Evolutionary conservation across 2,888 invertebrate species (phyloP).

Genomic region (Antheraea assamensis): DNA sequence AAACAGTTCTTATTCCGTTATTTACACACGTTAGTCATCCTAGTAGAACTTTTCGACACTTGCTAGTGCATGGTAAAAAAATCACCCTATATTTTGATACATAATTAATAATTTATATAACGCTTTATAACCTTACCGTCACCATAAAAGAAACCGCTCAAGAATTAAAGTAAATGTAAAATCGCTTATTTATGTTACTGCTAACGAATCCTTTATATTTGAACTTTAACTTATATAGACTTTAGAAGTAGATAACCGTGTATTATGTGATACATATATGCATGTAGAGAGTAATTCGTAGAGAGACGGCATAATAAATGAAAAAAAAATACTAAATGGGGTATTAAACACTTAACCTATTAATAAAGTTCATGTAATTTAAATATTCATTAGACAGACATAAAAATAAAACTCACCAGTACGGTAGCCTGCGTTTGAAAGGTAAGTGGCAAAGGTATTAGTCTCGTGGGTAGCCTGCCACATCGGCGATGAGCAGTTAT

Average conservation of each 20-base stretch:
- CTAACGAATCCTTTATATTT: not conserved
- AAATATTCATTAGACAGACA: not conserved
- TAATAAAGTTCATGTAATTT: not conserved
- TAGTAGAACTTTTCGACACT: too few species aligned
- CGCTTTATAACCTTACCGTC: not conserved
- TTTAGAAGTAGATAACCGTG: too few species aligned
- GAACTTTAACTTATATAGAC: too few species aligned
- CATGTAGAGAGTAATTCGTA: too few species aligned
- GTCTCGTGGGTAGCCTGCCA: conserved; percentile 98
- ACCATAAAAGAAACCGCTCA: not conserved
- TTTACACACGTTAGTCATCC: too few species aligned
- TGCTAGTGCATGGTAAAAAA: not conserved
- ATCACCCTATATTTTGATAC: not conserved
- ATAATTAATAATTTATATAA: not conserved
- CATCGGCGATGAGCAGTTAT: conserved; percentile 97
- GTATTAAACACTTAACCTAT: not conserved
- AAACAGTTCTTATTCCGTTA: too few species aligned
- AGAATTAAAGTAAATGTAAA: not conserved
- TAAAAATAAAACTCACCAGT: conserved; percentile 86
- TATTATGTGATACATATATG: too few species aligned
- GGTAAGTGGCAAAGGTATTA: conserved; percentile 94
- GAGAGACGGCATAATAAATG: not conserved
- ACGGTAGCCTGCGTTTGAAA: conserved; percentile 96
- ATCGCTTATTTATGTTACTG: not conserved
- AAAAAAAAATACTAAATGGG: not conserved